A percentile compares a stretch with the other conserved stretches of the same genome.
Conservation (phyloP, 30 jellyfish, hydroid and myxozoan species). For the Hydra vulgaris region DNA sequence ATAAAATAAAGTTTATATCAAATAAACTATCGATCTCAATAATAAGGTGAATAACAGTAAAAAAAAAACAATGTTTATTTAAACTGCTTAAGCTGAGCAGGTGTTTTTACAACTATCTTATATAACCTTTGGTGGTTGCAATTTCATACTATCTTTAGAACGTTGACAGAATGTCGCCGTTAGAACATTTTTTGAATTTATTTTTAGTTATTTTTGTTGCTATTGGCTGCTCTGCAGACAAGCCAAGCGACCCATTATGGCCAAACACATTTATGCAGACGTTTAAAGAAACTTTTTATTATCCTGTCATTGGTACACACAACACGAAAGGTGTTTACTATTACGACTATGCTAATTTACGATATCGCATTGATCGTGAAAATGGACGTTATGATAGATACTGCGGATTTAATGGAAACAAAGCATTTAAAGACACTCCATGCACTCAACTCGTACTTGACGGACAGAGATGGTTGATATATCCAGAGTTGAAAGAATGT, state of each 20-base stretch:
- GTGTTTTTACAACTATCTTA: neutral
- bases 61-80: too few relatives aligned
- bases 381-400: conserved; percentile 36
- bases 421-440: conserved; percentile 30
- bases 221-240: neutral
- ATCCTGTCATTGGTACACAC: conserved; percentile 34
- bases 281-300: conserved; percentile 22
- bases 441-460: conserved; percentile 31
- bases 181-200: neutral
- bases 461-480: conserved; percentile 29
- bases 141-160: too few relatives aligned
- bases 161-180: neutral
- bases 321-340: conserved; percentile 21
- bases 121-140: neutral
- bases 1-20: too few relatives aligned
- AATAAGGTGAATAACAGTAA: neutral
- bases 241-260: conserved; percentile 33
- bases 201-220: neutral
- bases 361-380: conserved; percentile 36
- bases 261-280: conserved; percentile 18
- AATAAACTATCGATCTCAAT: too few relatives aligned
- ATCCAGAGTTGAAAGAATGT: conserved; percentile 31
- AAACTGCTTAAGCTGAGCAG: neutral
- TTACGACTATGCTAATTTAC: conserved; percentile 22
- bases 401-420: conserved; percentile 29